Conservation (phyloP, 2,797 vertebrate genomes). For the Scleropages formosus region DNA sequence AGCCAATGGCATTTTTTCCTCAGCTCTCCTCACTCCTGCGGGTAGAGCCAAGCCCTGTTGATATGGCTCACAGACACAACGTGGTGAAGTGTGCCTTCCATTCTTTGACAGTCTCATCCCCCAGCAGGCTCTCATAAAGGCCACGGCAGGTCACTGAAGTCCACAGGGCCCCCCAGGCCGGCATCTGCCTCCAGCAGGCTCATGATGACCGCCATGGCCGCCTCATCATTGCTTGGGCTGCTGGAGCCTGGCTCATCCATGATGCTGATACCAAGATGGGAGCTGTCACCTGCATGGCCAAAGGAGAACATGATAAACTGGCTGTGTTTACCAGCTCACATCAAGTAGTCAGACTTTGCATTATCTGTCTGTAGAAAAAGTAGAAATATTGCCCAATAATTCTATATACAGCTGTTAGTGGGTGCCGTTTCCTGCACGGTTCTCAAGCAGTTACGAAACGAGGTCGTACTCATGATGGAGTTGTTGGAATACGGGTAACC, state of each 20-base stretch:
- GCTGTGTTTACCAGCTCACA: no score
- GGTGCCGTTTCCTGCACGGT: no score
- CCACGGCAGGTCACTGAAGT: constrained; percentile 98
- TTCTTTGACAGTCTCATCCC: no score
- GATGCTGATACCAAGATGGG: constrained; percentile 91
- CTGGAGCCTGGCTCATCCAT: constrained; percentile 95
- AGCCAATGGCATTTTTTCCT: not conserved
- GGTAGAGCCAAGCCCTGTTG: constrained; percentile 52
- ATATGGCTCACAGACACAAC: no score
- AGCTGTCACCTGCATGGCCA: constrained; percentile 79
- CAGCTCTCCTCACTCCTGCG: constrained; percentile 39
- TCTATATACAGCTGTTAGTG: no score
- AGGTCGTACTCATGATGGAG: constrained; percentile 90
- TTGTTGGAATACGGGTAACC: constrained; percentile 93
- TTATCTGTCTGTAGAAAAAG: no score
- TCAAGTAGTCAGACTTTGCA: no score
- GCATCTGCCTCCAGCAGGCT: constrained; percentile 97
- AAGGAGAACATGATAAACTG: no score
- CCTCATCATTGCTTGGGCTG: constrained; percentile 95
- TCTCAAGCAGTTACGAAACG: not conserved
- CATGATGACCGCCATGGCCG: constrained; percentile 99
- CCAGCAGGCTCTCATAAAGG: constrained; percentile 76
- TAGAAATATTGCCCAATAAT: no score
- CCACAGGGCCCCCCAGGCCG: constrained; percentile 92
- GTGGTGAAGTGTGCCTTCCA: no score